These are phyloP conservation scores for Hydropotes inermis DNA, from an alignment of 2,113 vertebrate genomes.

Conservation along the genomic window DNA sequence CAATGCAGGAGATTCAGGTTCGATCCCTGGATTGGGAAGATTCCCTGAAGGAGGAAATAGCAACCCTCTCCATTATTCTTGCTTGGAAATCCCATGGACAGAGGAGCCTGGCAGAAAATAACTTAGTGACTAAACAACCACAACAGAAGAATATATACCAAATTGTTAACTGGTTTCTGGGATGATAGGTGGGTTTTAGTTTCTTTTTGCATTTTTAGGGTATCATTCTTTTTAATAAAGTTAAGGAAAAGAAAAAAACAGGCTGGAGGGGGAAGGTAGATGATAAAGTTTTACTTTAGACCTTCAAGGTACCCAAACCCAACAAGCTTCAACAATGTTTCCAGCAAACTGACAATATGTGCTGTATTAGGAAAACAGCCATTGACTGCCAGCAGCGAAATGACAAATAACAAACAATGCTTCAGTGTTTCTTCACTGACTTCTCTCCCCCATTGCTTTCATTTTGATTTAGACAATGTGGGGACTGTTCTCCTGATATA, in stretches of 20 bases:
- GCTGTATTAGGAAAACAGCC: neutral
- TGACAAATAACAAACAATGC: neutral
- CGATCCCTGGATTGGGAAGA: neutral
- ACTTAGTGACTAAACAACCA: neutral
- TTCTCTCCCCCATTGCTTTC: neutral
- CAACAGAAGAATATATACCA: neutral
- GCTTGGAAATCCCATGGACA: neutral
- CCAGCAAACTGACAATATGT: rapidly evolving
- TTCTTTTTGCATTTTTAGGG: neutral
- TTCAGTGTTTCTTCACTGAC: neutral
- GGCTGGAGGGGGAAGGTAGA: neutral
- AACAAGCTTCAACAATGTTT: neutral
- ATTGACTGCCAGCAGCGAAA: rapidly evolving
- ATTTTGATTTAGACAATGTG: neutral
- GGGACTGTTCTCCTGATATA: neutral
- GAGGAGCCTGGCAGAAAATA: neutral
- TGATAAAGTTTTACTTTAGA: neutral
- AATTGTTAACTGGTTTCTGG: neutral
- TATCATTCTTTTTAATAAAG: neutral
- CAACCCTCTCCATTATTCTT: neutral
- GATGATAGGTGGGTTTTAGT: neutral
- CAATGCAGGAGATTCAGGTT: neutral
- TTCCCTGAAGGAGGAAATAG: neutral
- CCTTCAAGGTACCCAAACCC: neutral
- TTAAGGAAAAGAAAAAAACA: neutral